Percentiles rank a stretch among this genome's conserved stretches.
phyloP scores from a whole-genome alignment of 92 coral and sea anemone species.

The Montipora capitata region DNA sequence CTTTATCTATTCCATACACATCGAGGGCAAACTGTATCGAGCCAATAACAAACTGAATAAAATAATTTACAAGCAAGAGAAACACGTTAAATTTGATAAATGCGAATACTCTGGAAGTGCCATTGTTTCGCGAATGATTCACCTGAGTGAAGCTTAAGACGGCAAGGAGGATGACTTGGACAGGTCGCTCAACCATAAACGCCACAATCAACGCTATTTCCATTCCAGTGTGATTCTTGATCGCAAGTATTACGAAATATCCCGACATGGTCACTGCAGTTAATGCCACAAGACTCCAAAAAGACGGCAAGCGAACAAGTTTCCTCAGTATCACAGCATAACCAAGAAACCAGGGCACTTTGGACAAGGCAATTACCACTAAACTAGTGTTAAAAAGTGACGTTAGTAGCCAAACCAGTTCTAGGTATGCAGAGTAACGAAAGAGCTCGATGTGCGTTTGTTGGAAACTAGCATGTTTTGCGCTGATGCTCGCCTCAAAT shows the following conservation, averaged over 20 bases:
- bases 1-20: conserved; percentile 56
- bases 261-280: conserved; percentile 30
- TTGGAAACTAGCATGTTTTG: conserved; percentile 52
- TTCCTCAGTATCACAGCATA: conserved; percentile 15
- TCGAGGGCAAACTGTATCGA: conserved; percentile 63
- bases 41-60: conserved; percentile 28
- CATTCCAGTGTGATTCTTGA: conserved; percentile 3
- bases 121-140: not conserved
- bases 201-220: conserved; percentile 12
- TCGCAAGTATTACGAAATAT: conserved; percentile 10
- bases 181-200: conserved; percentile 12
- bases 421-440: conserved; percentile 40
- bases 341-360: conserved; percentile 51
- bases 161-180: conserved; percentile 35
- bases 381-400: conserved; percentile 26
- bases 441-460: conserved; percentile 21
- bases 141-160: conserved; percentile 56
- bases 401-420: conserved; percentile 56
- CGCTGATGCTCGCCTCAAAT: conserved; percentile 28
- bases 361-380: conserved; percentile 15
- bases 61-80: conserved; percentile 30
- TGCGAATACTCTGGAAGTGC: conserved; percentile 10
- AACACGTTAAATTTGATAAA: conserved; percentile 47
- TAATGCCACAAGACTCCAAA: conserved; percentile 29
- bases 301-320: conserved; percentile 57